phyloP scores from a whole-genome alignment of 2,797 vertebrate species.

The Heteromormyrus szaboi region DNA sequence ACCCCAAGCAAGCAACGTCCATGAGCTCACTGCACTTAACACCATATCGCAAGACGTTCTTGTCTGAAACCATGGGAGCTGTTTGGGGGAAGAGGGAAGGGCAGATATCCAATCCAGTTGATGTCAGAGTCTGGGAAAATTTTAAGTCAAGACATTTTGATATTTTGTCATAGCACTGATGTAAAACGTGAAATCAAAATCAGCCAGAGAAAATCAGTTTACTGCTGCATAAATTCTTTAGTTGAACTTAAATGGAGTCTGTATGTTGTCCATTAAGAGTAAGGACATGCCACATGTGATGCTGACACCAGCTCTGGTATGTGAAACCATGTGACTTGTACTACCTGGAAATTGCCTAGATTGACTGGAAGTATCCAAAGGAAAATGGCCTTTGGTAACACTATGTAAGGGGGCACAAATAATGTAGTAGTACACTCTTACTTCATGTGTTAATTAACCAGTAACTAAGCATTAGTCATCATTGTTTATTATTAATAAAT shows the following conservation, averaged over 20 bases:
- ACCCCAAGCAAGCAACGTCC: conserved; percentile 8
- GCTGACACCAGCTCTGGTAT: neutral
- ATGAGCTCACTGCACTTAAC: neutral
- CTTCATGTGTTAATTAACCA: neutral
- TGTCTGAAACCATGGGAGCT: neutral
- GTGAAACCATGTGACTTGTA: neutral
- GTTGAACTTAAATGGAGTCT: neutral
- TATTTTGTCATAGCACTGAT: neutral
- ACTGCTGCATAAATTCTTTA: neutral
- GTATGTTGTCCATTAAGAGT: neutral
- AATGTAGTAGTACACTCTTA: neutral
- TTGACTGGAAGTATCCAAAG: neutral
- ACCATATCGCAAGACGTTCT: neutral
- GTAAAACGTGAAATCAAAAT: neutral
- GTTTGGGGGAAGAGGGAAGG: neutral
- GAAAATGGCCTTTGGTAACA: neutral
- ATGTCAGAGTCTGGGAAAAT: conserved; percentile 1
- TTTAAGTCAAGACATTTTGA: neutral
- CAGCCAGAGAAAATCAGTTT: neutral
- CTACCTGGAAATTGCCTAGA: neutral
- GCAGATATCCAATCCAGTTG: neutral
- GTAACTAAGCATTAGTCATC: neutral
- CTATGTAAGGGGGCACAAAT: neutral
- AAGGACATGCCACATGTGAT: neutral
- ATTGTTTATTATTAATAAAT: neutral